A percentile compares a stretch with the other conserved stretches of the same genome.
phyloP scores from a whole-genome alignment of 2,888 invertebrate species.

The Cheilosia urbana region DNA sequence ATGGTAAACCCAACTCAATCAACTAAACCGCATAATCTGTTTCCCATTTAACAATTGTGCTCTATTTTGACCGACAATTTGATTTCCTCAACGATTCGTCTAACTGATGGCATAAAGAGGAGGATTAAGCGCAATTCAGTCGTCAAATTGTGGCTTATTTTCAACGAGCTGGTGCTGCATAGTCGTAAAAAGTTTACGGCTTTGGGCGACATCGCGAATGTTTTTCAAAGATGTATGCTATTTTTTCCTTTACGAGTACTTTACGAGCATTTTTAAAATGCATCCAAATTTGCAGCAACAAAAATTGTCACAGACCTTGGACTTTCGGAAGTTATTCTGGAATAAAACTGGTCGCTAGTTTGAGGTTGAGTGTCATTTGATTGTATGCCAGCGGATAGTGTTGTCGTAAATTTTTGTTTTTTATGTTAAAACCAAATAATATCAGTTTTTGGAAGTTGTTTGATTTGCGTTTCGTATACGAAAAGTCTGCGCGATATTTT shows the following conservation, averaged over 20 bases:
- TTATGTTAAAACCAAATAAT: neutral
- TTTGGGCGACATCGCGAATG: neutral
- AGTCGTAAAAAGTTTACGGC: slow-evolving; percentile 20
- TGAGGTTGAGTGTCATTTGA: slow-evolving; percentile 20
- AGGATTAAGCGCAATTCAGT: slow-evolving; percentile 4
- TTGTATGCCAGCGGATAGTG: neutral
- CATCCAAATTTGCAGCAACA: slow-evolving; percentile 3
- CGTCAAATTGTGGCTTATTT: slow-evolving; percentile 19
- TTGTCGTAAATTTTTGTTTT: neutral
- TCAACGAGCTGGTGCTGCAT: slow-evolving; percentile 3
- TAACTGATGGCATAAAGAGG: neutral
- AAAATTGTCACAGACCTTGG: neutral
- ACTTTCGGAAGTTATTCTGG: slow-evolving; percentile 4
- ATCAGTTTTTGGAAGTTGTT: neutral
- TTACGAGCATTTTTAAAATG: slow-evolving; percentile 26
- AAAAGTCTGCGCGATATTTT: neutral
- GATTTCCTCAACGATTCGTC: neutral
- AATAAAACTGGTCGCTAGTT: slow-evolving; percentile 17
- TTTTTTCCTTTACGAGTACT: neutral
- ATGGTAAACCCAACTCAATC: neutral
- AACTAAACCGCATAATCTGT: slow-evolving; percentile 4
- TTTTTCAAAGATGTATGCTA: slow-evolving; percentile 5
- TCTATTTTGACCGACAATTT: neutral
- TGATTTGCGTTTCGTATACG: neutral
- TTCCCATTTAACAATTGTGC: neutral